Percentiles rank a stretch among this genome's conserved stretches.
Conservation (phyloP, 1,140 invertebrate genomes). For the Episyrphus balteatus region DNA sequence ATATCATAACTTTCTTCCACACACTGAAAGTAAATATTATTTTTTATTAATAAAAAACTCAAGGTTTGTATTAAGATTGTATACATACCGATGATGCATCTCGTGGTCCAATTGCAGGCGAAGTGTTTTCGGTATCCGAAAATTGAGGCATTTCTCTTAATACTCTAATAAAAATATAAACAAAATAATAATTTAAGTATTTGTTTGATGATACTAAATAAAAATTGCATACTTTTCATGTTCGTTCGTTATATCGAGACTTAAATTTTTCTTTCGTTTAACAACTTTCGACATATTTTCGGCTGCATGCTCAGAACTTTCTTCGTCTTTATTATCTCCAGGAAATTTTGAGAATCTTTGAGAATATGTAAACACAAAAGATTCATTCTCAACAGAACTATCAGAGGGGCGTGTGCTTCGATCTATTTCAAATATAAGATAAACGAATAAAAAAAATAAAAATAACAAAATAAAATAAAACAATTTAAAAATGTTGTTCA, state of each 20-base stretch:
- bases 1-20: slow-evolving; percentile 63
- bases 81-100: slow-evolving; percentile 19
- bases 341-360: slow-evolving; percentile 45
- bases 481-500: no score
- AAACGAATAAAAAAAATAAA: background rate
- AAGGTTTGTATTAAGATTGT: slow-evolving; percentile 4
- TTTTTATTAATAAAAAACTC: slow-evolving; percentile 3
- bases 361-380: slow-evolving; percentile 45
- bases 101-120: slow-evolving; percentile 27
- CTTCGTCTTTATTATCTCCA: slow-evolving; percentile 22
- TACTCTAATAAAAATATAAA: slow-evolving; percentile 9
- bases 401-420: slow-evolving; percentile 39
- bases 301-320: slow-evolving; percentile 10
- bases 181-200: background rate
- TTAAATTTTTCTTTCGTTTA: slow-evolving; percentile 33
- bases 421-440: slow-evolving; percentile 16
- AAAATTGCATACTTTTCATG: slow-evolving; percentile 24
- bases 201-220: background rate
- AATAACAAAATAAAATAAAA: background rate
- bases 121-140: slow-evolving; percentile 36
- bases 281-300: slow-evolving; percentile 25
- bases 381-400: slow-evolving; percentile 44
- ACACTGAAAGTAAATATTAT: slow-evolving; percentile 3
- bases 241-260: slow-evolving; percentile 27
- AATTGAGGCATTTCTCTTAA: slow-evolving; percentile 27